Evolutionary conservation across 2,797 vertebrate species (phyloP), one percentile per base, ranked within the genome.

Genomic region (Sebastes minor): DNA sequence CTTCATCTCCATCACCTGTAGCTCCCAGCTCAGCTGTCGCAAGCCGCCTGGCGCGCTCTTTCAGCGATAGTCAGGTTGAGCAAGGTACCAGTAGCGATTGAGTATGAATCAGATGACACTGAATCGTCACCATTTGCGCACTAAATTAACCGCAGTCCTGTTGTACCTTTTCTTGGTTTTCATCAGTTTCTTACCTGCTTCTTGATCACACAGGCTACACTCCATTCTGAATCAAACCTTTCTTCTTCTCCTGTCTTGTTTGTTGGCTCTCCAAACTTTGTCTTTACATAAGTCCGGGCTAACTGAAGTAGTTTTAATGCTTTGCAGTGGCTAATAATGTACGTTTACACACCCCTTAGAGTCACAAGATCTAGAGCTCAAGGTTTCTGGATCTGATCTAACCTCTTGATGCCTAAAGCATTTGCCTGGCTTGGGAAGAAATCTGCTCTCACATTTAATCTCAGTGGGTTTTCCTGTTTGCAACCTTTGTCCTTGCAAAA

Each of bases 1-100:
- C 97, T 92, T 91, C 96, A 84, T 96, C 97, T 84, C 96, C 97
- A 57, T 53, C 86, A 64, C 82, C 92, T 69, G 91, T 98, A 94
- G 95, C 95, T 90, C 97, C 98, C 89, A 98, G 97, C 96, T 96
- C 92, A 82, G 95, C 95, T 89, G 97, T 96, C 89, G 98, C 97
- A 91, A 95, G 96, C 93, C 97, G 95, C 91, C 96, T 98, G 96
- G 97, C 97, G 80, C 97, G 96, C 91, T 96, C 96, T 93, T 93
- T 85, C 96, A 97, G 95, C 92, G 96, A 97, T 95, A 95, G 97
- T 95, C 95, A 96, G 96, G 95, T 95, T 93, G 96, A 97, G 95
- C 97, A 91, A 95, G 89, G 93, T 95, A 95, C 90, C 87, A 16
- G 80, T 81, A 86, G 76, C 63, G 74, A 89, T 87, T 94, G 93